Percentiles rank a stretch among this genome's conserved stretches.
Evolutionary conservation across 2,113 vertebrate species (phyloP).

Genomic region (Hemibagrus wyckioides): DNA sequence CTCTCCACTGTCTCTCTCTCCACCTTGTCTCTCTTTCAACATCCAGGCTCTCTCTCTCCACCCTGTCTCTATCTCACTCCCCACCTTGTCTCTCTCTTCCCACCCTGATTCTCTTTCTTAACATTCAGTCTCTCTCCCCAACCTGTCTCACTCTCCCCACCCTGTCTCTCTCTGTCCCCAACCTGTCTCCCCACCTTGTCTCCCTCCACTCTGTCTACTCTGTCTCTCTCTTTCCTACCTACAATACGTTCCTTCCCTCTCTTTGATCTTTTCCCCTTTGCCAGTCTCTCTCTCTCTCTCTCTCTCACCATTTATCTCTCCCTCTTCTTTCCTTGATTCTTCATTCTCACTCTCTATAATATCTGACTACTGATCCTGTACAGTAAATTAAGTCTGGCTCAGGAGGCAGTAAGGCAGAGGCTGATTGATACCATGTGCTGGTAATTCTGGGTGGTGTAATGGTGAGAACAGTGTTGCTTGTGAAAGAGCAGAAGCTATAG

Average conservation of each 20-base stretch:
- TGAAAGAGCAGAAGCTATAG: background rate
- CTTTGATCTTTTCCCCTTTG: background rate
- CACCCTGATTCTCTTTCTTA: background rate
- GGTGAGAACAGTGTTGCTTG: background rate
- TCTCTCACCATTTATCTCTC: background rate
- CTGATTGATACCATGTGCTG: background rate
- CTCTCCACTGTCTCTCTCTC: background rate
- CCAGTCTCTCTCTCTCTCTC: background rate
- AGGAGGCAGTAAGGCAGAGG: background rate
- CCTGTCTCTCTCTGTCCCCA: background rate
- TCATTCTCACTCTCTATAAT: background rate
- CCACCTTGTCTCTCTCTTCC: background rate
- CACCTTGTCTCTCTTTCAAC: background rate
- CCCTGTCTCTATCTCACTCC: background rate
- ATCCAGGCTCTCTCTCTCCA: background rate
- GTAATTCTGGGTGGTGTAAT: background rate
- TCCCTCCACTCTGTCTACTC: background rate
- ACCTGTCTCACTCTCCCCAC: background rate
- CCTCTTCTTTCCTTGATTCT: background rate
- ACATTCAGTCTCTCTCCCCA: background rate
- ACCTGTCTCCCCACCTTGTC: background rate
- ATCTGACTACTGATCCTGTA: background rate
- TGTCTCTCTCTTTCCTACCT: background rate
- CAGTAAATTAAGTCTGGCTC: background rate
- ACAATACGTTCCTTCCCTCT: background rate